These are phyloP conservation scores for Gallinago undulata DNA, from an alignment of 2,113 vertebrate species.

Conservation along the genomic window DNA sequence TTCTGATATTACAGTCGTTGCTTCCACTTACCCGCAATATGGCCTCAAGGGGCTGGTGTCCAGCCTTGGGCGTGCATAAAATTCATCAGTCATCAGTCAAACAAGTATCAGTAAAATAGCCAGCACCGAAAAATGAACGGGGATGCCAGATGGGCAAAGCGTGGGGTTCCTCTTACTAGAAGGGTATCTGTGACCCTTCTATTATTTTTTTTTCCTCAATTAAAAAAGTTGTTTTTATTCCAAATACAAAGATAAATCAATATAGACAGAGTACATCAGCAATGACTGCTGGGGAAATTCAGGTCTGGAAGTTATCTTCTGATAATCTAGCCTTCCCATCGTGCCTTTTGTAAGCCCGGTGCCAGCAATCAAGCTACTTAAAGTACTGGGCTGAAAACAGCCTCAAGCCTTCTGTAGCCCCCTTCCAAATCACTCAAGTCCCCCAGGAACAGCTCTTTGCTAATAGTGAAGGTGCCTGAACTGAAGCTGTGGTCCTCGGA, in stretches of 20 bases:
- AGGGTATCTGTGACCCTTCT: not conserved
- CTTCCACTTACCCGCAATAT: not conserved
- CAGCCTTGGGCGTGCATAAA: not conserved
- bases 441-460: not conserved
- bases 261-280: not conserved
- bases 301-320: not conserved
- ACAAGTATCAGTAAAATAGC: not conserved
- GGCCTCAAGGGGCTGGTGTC: not conserved
- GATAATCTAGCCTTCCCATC: not conserved
- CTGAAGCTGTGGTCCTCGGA: not conserved
- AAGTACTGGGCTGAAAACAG: not conserved
- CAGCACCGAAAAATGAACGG: not conserved
- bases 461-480: not conserved
- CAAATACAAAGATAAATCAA: not conserved
- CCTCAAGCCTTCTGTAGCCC: not conserved
- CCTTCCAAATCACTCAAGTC: not conserved
- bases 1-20: fast-evolving
- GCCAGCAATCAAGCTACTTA: not conserved
- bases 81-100: not conserved
- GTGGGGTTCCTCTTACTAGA: not conserved
- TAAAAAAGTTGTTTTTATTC: not conserved
- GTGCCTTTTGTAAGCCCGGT: not conserved
- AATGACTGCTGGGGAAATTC: not conserved
- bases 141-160: not conserved
- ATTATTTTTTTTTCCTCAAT: not conserved